Percentiles rank a stretch among this genome's conserved stretches.
These are phyloP conservation scores for Acleris cristana DNA, from an alignment of 2,888 invertebrate genomes.

Conservation along the genomic window DNA sequence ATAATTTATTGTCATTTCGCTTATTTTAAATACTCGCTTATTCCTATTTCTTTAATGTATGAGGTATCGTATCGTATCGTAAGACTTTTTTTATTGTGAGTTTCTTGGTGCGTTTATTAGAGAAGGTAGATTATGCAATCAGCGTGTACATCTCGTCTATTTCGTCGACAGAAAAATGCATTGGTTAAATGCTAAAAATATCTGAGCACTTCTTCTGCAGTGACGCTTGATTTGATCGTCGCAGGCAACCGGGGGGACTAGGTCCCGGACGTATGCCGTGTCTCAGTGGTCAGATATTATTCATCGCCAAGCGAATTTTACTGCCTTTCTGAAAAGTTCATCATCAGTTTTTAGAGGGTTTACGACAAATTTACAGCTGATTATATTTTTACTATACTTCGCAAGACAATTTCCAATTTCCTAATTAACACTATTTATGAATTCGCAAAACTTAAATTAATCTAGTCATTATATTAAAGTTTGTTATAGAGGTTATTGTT, in stretches of 20 bases:
- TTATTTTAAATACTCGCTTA: conserved; percentile 66
- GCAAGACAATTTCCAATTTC: conserved; percentile 74
- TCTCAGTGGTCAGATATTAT: conserved; percentile 35
- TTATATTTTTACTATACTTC: conserved; percentile 45
- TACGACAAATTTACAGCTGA: conserved; percentile 12
- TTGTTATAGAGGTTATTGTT: conserved; percentile 73
- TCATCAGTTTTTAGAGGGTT: not conserved
- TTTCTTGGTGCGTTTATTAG: conserved; percentile 69
- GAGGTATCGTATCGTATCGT: conserved; percentile 53
- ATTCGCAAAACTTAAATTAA: conserved; percentile 65
- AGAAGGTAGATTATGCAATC: conserved; percentile 52
- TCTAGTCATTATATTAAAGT: conserved; percentile 79
- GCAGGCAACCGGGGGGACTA: too few relatives aligned
- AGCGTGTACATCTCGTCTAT: conserved; percentile 1
- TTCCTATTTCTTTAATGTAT: conserved; percentile 72
- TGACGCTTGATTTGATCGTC: conserved; percentile 5
- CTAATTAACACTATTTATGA: conserved; percentile 73
- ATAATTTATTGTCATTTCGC: conserved; percentile 65
- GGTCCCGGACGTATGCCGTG: conserved; percentile 14
- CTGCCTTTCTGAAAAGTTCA: not conserved
- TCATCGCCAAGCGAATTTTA: conserved; percentile 3
- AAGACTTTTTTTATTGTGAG: conserved; percentile 62
- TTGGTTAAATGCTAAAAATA: conserved; percentile 20
- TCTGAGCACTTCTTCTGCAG: conserved; percentile 27
- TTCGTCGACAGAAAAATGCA: not conserved